phyloP scores from a whole-genome alignment of 2,797 vertebrate species.

The Petrocephalus sullivani region DNA sequence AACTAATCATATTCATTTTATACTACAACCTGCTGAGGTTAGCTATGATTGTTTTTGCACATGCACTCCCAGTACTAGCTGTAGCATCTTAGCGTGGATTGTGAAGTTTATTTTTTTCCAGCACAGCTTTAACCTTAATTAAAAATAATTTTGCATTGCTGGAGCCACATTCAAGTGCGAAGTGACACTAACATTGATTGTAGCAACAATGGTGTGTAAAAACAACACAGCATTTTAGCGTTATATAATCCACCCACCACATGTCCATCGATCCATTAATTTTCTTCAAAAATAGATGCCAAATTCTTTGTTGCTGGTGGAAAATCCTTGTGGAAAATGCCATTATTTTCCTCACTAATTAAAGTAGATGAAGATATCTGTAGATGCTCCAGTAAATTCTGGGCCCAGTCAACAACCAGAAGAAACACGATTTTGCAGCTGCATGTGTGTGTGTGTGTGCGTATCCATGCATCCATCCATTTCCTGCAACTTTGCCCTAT shows the following conservation, averaged over 20 bases:
- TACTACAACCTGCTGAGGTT: neutral
- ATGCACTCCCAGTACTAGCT: neutral
- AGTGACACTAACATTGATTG: neutral
- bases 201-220: neutral
- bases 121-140: neutral
- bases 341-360: neutral
- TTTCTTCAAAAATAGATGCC: neutral
- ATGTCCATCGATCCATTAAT: neutral
- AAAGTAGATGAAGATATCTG: neutral
- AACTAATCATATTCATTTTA: slow-evolving; percentile 11
- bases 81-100: neutral
- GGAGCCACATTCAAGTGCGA: neutral
- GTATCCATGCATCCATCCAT: too few relatives aligned
- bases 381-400: neutral
- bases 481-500: too few relatives aligned
- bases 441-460: neutral
- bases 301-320: too few relatives aligned
- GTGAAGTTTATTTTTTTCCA: neutral
- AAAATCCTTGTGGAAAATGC: neutral
- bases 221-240: neutral
- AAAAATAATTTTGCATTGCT: neutral
- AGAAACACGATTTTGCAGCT: neutral
- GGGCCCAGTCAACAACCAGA: neutral
- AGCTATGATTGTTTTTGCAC: neutral
- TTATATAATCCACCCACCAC: neutral